Conservation (phyloP, 2,888 invertebrate species). For the Hymenopus coronatus region DNA sequence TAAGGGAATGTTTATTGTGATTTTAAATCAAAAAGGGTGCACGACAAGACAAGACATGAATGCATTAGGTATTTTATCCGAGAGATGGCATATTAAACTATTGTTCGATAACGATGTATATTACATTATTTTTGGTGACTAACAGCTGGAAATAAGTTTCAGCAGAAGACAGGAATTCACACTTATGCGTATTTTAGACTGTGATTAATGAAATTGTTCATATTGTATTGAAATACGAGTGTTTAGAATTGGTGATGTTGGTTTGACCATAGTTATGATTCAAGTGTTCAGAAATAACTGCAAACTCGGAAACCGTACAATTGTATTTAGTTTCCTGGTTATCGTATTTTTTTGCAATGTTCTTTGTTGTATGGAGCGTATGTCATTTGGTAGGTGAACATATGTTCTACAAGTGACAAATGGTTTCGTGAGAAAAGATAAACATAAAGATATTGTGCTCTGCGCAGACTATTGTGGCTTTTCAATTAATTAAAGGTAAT, state of each 20-base stretch:
- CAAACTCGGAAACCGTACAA: background rate
- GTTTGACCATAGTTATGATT: background rate
- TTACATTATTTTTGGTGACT: background rate
- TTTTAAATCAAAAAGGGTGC: background rate
- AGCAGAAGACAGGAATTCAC: background rate
- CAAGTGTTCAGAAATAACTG: background rate
- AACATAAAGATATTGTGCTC: background rate
- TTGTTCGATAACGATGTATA: background rate
- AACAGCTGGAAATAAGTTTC: background rate
- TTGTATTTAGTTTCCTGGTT: background rate
- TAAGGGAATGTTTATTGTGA: no score
- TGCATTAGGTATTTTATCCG: background rate
- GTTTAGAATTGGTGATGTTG: background rate
- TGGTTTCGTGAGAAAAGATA: background rate
- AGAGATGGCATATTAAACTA: background rate
- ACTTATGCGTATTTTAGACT: background rate
- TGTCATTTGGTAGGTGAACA: background rate
- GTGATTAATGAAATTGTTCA: background rate
- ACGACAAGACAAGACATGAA: background rate
- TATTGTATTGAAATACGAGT: background rate
- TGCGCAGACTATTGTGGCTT: background rate
- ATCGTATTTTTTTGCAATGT: background rate
- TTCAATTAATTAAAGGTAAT: background rate
- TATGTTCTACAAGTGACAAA: background rate
- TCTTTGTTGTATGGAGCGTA: background rate